Percentiles rank a stretch among this genome's conserved stretches.
phyloP scores from a whole-genome alignment of 1,140 invertebrate species.

The Drosophila sproati region DNA sequence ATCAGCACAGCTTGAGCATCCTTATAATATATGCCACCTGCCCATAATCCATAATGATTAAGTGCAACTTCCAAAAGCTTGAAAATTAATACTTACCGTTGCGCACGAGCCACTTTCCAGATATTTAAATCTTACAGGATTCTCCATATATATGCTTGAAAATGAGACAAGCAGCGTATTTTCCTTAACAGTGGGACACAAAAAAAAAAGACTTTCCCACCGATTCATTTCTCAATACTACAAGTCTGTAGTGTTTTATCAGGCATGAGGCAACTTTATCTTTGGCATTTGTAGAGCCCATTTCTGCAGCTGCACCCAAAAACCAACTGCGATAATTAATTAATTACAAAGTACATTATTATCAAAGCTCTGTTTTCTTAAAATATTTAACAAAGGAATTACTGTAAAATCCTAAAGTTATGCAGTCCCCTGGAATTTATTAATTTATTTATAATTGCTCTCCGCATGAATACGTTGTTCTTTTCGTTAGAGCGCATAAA shows the following conservation, averaged over 20 bases:
- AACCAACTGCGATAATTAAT: not conserved
- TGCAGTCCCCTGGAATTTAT: not conserved
- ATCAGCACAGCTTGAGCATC: slow-evolving; percentile 25
- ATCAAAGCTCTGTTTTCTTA: not conserved
- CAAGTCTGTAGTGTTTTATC: slow-evolving; percentile 16
- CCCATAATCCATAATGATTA: not conserved
- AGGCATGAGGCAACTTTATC: not conserved
- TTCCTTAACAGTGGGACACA: not conserved
- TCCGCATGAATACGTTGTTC: not conserved
- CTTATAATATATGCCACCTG: slow-evolving; percentile 34
- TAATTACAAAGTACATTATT: not conserved
- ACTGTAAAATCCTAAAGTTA: not conserved
- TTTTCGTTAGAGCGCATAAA: too few relatives aligned
- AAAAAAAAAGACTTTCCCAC: slow-evolving; percentile 24
- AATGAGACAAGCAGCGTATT: slow-evolving; percentile 13
- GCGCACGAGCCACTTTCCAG: slow-evolving; percentile 25
- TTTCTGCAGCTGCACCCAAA: not conserved
- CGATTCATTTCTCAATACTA: slow-evolving; percentile 16
- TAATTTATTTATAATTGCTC: not conserved
- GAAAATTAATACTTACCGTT: slow-evolving; percentile 6
- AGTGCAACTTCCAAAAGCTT: not conserved
- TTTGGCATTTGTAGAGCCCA: not conserved
- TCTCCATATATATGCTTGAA: not conserved
- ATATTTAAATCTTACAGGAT: not conserved
- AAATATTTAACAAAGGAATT: not conserved